phyloP scores from a whole-genome alignment of 2,888 invertebrate genomes.

The Torymus aiolomorphi region DNA sequence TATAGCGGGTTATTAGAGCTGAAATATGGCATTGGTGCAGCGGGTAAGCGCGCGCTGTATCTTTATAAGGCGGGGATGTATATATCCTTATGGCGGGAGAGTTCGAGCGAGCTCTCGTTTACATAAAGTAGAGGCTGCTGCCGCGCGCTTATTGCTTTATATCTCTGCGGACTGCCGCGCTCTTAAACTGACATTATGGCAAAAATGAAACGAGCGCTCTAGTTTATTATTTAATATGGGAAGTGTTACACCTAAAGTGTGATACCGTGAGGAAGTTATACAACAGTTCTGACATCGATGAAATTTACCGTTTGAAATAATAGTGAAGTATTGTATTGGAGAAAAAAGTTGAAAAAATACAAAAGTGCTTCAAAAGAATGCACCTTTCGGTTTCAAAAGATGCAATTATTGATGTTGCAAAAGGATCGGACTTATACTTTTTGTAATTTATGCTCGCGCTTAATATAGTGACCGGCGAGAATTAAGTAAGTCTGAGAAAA shows the following conservation, averaged over 20 bases:
- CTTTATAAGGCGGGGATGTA: slow-evolving; percentile 6
- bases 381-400: no score
- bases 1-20: slow-evolving; percentile 37
- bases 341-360: no score
- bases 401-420: background rate
- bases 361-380: no score
- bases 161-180: no score
- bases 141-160: no score
- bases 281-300: no score
- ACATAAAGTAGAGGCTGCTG: background rate
- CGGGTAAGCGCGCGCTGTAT: background rate
- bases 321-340: no score
- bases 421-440: background rate
- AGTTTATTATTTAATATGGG: no score
- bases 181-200: background rate
- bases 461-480: background rate
- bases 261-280: no score
- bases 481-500: slow-evolving; percentile 16
- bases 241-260: no score
- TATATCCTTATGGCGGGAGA: background rate
- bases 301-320: no score
- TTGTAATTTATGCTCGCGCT: slow-evolving; percentile 13
- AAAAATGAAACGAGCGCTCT: no score
- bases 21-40: slow-evolving; percentile 37
- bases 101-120: background rate